Conservation (phyloP, 2,888 invertebrate species). For the Quadroppia sp. region DNA sequence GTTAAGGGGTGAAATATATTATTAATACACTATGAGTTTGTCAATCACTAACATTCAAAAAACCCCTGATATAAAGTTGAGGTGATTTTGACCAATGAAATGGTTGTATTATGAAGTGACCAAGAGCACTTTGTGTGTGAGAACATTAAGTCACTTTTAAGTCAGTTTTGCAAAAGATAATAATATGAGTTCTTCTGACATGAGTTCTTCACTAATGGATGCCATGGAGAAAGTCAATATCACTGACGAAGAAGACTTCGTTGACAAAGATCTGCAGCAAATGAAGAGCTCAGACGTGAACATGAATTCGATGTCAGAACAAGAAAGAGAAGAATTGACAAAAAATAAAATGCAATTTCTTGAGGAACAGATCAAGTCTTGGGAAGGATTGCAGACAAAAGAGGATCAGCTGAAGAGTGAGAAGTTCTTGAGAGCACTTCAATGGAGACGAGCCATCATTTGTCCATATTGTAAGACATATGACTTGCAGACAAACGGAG, state of each 20-base stretch:
- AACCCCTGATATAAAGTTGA: too few species aligned
- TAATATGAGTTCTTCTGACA: too few species aligned
- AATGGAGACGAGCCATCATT: neutral
- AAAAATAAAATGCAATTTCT: slow-evolving; percentile 13
- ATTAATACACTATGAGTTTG: too few species aligned
- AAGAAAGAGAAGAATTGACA: neutral
- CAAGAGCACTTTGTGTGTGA: too few species aligned
- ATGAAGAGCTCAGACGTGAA: neutral
- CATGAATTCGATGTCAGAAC: neutral
- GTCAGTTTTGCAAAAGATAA: too few species aligned
- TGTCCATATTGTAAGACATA: slow-evolving; percentile 14
- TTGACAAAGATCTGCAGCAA: slow-evolving; percentile 13
- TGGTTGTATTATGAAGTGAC: too few species aligned
- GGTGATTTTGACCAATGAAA: too few species aligned
- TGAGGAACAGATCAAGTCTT: slow-evolving; percentile 26
- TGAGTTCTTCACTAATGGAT: slow-evolving; percentile 3
- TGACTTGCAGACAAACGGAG: neutral
- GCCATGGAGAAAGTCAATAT: slow-evolving; percentile 8
- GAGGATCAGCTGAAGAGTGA: slow-evolving; percentile 22
- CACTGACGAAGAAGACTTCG: slow-evolving; percentile 1
- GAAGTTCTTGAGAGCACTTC: slow-evolving; percentile 3
- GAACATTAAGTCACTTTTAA: too few species aligned
- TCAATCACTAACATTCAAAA: too few species aligned
- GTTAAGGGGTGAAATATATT: too few species aligned
- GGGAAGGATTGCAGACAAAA: slow-evolving; percentile 21